A percentile compares a stretch with the other conserved stretches of the same genome.
These are phyloP conservation scores for Rhodeus uyekii DNA, from an alignment of 2,797 vertebrate genomes.

Conservation along the genomic window DNA sequence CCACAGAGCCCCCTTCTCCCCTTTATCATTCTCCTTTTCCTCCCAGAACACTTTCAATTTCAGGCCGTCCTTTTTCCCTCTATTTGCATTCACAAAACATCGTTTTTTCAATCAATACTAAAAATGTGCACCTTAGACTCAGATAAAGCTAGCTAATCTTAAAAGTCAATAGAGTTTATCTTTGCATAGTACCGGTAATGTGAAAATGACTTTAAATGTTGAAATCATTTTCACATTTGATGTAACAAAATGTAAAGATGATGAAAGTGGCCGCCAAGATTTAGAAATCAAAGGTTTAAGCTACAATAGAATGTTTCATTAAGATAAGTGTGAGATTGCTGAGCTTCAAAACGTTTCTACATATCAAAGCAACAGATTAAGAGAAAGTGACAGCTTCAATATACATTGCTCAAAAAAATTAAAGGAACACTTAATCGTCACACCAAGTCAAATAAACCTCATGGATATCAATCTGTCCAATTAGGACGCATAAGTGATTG, in stretches of 20 bases:
- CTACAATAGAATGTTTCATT: slow-evolving; percentile 13
- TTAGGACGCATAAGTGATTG: no score
- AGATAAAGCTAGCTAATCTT: slow-evolving; percentile 48
- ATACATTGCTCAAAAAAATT: no score
- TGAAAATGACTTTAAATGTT: not conserved
- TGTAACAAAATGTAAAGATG: slow-evolving; percentile 6
- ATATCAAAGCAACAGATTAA: not conserved
- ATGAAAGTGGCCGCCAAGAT: slow-evolving; percentile 4
- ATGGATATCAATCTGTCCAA: no score
- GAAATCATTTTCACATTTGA: slow-evolving; percentile 25
- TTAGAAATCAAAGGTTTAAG: slow-evolving; percentile 13
- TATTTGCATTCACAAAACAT: slow-evolving; percentile 53
- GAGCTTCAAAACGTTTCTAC: not conserved
- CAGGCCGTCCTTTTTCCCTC: slow-evolving; percentile 33
- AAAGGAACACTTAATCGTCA: no score
- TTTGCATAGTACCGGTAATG: not conserved
- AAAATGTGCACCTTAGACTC: slow-evolving; percentile 29
- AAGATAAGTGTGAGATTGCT: not conserved
- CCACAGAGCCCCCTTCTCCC: slow-evolving; percentile 31
- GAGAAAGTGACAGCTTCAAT: not conserved
- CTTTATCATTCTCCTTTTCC: slow-evolving; percentile 38
- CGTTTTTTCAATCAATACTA: slow-evolving; percentile 39
- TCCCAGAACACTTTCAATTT: slow-evolving; percentile 46
- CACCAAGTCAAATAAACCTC: no score
- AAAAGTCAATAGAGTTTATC: slow-evolving; percentile 45